These are phyloP conservation scores for Lagria hirta DNA, from an alignment of 2,888 invertebrate genomes.

Conservation along the genomic window DNA sequence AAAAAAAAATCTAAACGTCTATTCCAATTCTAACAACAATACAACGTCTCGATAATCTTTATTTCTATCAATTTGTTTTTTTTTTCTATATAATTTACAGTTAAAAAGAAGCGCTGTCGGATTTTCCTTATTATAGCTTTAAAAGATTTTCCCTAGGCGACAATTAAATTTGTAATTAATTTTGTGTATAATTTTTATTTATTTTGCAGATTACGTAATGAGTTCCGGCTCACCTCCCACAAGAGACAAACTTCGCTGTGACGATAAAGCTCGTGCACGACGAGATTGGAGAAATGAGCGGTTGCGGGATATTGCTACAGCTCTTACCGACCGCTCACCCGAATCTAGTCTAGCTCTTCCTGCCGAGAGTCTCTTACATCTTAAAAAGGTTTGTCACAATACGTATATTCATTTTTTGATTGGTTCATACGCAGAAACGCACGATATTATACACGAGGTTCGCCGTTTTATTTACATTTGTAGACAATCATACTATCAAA, in stretches of 20 bases:
- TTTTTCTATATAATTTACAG: conserved; percentile 19
- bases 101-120: conserved; percentile 21
- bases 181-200: no score
- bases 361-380: conserved; percentile 77
- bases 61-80: conserved; percentile 12
- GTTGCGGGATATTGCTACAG: conserved; percentile 80
- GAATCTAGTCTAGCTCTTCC: conserved; percentile 65
- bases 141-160: no score
- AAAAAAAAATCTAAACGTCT: conserved; percentile 15
- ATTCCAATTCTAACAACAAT: conserved; percentile 18
- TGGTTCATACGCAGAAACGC: no score
- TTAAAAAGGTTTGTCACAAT: conserved; percentile 68
- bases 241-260: conserved; percentile 74
- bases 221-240: conserved; percentile 80
- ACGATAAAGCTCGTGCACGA: conserved; percentile 68
- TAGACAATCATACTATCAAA: no score
- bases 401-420: no score
- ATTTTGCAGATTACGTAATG: conserved; percentile 54
- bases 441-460: no score
- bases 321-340: conserved; percentile 69
- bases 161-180: no score
- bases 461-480: no score
- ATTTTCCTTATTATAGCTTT: conserved; percentile 23
- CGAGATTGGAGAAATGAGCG: conserved; percentile 68
- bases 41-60: conserved; percentile 14